Conservation (phyloP, 2,113 vertebrate genomes). For the Limanda limanda region DNA sequence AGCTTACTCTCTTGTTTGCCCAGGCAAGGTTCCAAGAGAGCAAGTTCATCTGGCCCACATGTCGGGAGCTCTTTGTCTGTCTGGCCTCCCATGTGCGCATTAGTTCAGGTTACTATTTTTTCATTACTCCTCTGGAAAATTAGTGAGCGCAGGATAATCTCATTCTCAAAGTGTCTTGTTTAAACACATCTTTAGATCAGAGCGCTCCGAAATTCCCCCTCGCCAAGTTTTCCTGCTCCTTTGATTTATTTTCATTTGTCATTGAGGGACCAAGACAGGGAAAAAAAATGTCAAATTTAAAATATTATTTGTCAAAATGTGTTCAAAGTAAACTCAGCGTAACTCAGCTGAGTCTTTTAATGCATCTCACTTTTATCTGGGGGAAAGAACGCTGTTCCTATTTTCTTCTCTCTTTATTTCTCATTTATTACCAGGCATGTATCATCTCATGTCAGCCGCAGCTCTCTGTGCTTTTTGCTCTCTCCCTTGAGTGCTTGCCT, state of each 20-base stretch:
- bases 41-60: conserved; percentile 68
- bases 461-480: conserved; percentile 34
- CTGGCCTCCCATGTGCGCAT: conserved; percentile 45
- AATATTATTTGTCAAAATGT: conserved; percentile 52
- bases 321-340: conserved; percentile 48
- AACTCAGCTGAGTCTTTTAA: conserved; percentile 51
- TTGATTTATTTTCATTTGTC: conserved; percentile 47
- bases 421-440: conserved; percentile 64
- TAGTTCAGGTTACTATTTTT: conserved; percentile 11
- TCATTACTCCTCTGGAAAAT: conserved; percentile 25
- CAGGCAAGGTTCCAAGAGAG: conserved; percentile 75
- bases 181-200: conserved; percentile 20
- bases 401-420: conserved; percentile 48
- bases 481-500: conserved; percentile 39
- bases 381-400: conserved; percentile 44
- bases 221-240: conserved; percentile 9
- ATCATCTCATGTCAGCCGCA: conserved; percentile 61
- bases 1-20: conserved; percentile 64
- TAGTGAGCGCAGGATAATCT: neutral
- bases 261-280: conserved; percentile 28
- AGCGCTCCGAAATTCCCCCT: conserved; percentile 4
- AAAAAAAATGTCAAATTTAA: conserved; percentile 38
- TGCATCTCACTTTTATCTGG: conserved; percentile 45
- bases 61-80: conserved; percentile 67
- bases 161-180: conserved; percentile 21